A percentile compares a stretch with the other conserved stretches of the same genome.
Conservation (phyloP, 2,888 invertebrate genomes). For the Pandemis cinnamomeana region DNA sequence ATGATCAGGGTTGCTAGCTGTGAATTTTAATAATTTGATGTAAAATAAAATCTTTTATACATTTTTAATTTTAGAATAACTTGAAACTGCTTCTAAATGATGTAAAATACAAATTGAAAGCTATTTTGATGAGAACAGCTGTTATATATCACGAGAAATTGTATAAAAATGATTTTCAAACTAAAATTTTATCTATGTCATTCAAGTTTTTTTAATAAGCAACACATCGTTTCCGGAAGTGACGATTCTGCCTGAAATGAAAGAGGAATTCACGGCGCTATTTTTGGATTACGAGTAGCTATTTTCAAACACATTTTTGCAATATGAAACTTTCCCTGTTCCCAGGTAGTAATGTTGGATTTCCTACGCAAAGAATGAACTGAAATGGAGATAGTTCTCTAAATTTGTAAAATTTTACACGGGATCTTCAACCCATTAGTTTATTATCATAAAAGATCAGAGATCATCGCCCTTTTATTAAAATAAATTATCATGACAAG, state of each 20-base stretch:
- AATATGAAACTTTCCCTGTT: conserved; percentile 74
- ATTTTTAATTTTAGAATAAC: conserved; percentile 4
- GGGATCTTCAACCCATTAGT: background rate
- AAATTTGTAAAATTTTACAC: background rate
- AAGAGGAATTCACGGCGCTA: conserved; percentile 70
- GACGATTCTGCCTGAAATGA: conserved; percentile 58
- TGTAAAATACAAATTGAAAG: conserved; percentile 39
- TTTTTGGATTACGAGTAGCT: conserved; percentile 79
- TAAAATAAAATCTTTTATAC: background rate
- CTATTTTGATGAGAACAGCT: background rate
- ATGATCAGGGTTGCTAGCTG: conserved; percentile 61
- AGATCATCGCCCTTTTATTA: too few species aligned
- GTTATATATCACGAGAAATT: background rate
- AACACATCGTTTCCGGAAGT: conserved; percentile 65
- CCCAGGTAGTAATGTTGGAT: conserved; percentile 40
- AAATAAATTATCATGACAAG: too few species aligned
- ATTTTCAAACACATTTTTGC: conserved; percentile 81
- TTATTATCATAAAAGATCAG: background rate
- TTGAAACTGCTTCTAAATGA: background rate
- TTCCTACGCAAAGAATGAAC: conserved; percentile 21
- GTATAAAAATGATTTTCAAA: conserved; percentile 28
- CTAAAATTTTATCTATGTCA: conserved; percentile 6
- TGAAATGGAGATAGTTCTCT: background rate
- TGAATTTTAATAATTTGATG: conserved; percentile 37
- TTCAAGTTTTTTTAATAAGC: conserved; percentile 45